These are phyloP conservation scores for Diorhabda elongata DNA, from an alignment of 1,140 invertebrate genomes.

Conservation along the genomic window DNA sequence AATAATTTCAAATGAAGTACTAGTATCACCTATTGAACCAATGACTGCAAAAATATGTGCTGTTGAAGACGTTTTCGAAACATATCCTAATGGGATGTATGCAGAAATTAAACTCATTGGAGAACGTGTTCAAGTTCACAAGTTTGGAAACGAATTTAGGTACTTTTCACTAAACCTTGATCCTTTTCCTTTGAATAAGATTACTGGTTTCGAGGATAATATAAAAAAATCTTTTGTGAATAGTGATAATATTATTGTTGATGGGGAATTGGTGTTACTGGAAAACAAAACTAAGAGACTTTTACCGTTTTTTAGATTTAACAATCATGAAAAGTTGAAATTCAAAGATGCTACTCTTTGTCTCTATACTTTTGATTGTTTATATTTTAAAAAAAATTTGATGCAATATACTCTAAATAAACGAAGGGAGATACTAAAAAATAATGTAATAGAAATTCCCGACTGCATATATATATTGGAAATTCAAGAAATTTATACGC, in stretches of 20 bases:
- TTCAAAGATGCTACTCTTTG: not conserved
- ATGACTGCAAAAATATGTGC: not conserved
- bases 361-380: not conserved
- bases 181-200: not conserved
- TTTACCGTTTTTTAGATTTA: not conserved
- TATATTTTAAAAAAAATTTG: not conserved
- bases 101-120: not conserved
- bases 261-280: not conserved
- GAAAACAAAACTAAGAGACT: not conserved
- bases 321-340: not conserved
- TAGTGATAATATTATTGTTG: not conserved
- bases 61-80: not conserved
- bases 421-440: not conserved
- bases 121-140: not conserved
- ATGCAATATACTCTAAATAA: not conserved
- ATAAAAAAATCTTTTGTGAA: not conserved
- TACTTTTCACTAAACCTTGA: not conserved
- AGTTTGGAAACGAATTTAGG: not conserved
- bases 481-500: not conserved
- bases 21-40: not conserved
- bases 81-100: not conserved
- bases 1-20: not conserved
- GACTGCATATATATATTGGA: not conserved
- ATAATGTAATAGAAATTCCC: not conserved
- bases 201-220: not conserved